Base-by-base conservation (phyloP, 2,797 vertebrate genomes). In the Nannoperca australis region DNA sequence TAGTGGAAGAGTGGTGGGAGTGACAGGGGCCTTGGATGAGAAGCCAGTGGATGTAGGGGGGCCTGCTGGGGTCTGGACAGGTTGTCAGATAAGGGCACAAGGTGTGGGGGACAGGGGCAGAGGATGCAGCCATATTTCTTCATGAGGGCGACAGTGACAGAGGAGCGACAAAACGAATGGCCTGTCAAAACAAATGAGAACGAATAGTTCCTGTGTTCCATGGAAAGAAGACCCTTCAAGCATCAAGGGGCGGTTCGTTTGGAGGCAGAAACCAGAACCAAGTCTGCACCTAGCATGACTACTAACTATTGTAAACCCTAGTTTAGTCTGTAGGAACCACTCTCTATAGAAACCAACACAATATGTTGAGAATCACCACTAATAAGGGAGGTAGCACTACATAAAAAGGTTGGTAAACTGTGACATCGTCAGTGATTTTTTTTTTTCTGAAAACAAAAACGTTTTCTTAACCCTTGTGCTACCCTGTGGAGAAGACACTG, bases 121-220 rank as follows among this genome's bases (percentile, higher is more conserved):
- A 88, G 84, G 81, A 83, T 79, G 83, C 91, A 85, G 90, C 91
- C 91, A 96, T 96, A 95, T 95, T 95, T 96, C 95, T 96, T 95
- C 94, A 95, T 95, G 94, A 96, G 91, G 88, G 82, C 56, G 92
- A 93, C 94, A 94, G 86, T 94, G 93, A 93, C 93, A 94, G 90
- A 92, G 91, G 89, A 92, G 94, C 89, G 54, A 89, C 90, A 89
- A 92, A 94, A 94, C 87, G 95, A 95, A 95, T 95, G 94, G 92
- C 92, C 94, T 95, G 95, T 95, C 95, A 95, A 55, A 90, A 83
- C 78, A 94, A 95, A 96, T 95, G 94, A 95, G 93, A 92, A 95
- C 76, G 81, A 94, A 95, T 95, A 92, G 94, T 93, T 94, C 72
- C 79, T 86, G 85, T 90, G 85, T 88, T 91, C 84, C 79, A 71